Percentiles rank a stretch among this genome's conserved stretches.
Conservation (phyloP, 2,113 vertebrate genomes). For the Xenus cinereus region DNA sequence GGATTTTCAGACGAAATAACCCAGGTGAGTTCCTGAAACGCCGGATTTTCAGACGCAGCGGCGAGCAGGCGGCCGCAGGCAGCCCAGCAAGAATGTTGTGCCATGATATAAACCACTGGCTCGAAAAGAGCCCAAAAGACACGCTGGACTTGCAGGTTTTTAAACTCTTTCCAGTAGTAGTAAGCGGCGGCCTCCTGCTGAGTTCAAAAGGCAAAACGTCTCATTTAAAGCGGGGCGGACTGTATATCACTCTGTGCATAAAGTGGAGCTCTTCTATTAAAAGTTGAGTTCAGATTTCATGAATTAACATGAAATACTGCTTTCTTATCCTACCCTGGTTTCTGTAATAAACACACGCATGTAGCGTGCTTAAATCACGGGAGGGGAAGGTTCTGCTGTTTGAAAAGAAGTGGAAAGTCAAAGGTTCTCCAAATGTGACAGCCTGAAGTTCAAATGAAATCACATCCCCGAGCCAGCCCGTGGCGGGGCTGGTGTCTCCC, state of each 20-base stretch:
- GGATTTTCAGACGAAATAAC: neutral
- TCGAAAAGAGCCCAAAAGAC: neutral
- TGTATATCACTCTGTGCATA: constrained; percentile 56
- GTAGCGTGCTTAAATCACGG: constrained; percentile 15
- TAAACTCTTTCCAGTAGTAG: constrained; percentile 49
- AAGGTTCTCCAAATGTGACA: neutral
- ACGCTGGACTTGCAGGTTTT: neutral
- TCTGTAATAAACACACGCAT: constrained; percentile 23
- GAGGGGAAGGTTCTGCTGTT: neutral
- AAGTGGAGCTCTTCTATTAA: constrained; percentile 58
- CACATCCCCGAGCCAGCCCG: neutral
- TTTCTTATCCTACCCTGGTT: constrained; percentile 45
- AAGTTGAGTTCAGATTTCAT: constrained; percentile 60
- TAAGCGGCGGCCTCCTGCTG: constrained; percentile 46
- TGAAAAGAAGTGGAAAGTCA: neutral
- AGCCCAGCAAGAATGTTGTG: neutral
- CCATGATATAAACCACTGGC: constrained; percentile 1
- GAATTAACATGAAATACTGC: constrained; percentile 53
- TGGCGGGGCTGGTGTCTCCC: neutral
- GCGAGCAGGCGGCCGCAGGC: neutral
- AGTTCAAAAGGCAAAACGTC: constrained; percentile 64
- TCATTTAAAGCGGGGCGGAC: neutral
- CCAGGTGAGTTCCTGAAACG: neutral
- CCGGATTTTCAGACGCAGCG: neutral
- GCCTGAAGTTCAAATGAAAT: neutral